Evolutionary conservation across 2,888 invertebrate species (phyloP).

Genomic region (Xanthorhoe spadicearia): DNA sequence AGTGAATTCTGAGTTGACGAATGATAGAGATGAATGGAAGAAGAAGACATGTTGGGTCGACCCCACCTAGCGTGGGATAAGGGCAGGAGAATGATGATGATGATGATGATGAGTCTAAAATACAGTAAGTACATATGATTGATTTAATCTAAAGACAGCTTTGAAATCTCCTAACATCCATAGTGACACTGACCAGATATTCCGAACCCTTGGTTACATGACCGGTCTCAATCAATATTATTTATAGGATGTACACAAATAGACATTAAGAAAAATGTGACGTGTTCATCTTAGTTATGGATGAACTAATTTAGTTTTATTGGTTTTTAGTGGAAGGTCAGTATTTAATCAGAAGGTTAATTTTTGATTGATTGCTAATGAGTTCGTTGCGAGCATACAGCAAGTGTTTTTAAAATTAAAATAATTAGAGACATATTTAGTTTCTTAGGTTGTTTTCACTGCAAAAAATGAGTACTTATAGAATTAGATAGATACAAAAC

Average conservation of each 20-base stretch:
- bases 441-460: too few species aligned
- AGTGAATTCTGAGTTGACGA: too few species aligned
- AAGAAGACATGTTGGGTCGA: too few species aligned
- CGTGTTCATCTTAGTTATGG: constrained; percentile 25
- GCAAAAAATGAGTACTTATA: too few species aligned
- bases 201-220: constrained; percentile 30
- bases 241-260: constrained; percentile 50
- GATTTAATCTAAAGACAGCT: not conserved
- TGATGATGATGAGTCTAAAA: not conserved
- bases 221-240: constrained; percentile 39
- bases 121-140: too few species aligned
- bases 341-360: constrained; percentile 31
- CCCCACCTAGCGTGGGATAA: too few species aligned
- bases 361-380: constrained; percentile 26
- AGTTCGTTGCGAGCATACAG: not conserved
- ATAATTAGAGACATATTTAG: too few species aligned
- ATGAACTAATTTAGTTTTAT: constrained; percentile 47
- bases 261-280: constrained; percentile 32
- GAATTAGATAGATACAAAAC: not conserved
- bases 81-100: too few species aligned
- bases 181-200: constrained; percentile 44
- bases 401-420: not conserved
- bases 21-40: too few species aligned
- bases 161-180: constrained; percentile 30
- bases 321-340: constrained; percentile 48